Base-by-base conservation (phyloP, 2,888 invertebrate genomes). In the Hemicrepidius hirtus region DNA sequence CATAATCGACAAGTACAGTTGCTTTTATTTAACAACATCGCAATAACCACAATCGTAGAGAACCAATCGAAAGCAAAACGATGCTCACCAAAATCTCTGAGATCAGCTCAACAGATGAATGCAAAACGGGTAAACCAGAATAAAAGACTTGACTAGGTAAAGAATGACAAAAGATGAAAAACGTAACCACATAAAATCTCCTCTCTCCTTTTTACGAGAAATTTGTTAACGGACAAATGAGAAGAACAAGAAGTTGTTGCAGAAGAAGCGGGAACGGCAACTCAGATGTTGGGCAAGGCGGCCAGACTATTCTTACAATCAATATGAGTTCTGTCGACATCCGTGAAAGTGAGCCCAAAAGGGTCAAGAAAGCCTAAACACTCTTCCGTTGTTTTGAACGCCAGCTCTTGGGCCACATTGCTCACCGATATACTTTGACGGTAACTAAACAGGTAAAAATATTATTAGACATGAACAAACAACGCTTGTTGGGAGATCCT, bases 401-500 rank as follows among this genome's bases (percentile, higher is more conserved):
- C 96, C 91, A 98, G 91, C 90, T 95, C 94, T 87, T 92, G 92
- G 86, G 92, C 89, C 88, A 98, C 90, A 92, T 93, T 95, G 87
- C 93, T 92, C 89, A 97, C 91, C 83, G 94, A 93, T 89, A 98
- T 91, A 87, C 90, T 92, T 89, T 96, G 97, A 85, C 97, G 97
- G 91, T 96, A 97, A 92, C 97, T 97, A 94, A 85, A 86, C 84
- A 86, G 80, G 57, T 68, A 68, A 68, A 68, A 62, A 50, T 49
- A 35, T 21, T 53, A 62, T 68, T 53, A 68, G 13, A 68, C 37
- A 40, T 21, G 20, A 20, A 20, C 20, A 35, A 57, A n/a, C 18
- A 35, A 12, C 13, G n/a, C 12, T 20, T n/a, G 53, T 32, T 57
- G 57, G n/a, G 37, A 57, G 57, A 37, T 57, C 37, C 24, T 28